These are phyloP conservation scores for Macrobrachium rosenbergii DNA, from an alignment of 1,140 invertebrate species.

Conservation along the genomic window DNA sequence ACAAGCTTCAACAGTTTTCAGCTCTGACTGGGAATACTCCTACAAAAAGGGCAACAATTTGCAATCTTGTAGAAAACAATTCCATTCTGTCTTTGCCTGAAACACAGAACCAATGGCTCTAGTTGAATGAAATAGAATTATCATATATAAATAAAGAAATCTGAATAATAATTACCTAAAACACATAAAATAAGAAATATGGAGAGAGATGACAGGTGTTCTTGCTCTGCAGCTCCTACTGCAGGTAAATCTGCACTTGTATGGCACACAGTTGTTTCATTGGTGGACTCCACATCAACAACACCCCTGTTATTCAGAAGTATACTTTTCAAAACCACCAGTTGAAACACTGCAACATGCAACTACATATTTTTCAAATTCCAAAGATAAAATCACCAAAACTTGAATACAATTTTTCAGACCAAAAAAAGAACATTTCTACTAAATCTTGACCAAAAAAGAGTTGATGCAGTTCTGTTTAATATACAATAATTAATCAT, in stretches of 20 bases:
- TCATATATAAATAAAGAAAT: background rate
- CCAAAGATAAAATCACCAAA: background rate
- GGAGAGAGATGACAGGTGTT: slow-evolving; percentile 95
- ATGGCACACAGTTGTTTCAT: slow-evolving; percentile 55
- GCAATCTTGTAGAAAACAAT: no score
- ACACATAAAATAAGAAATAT: slow-evolving; percentile 97
- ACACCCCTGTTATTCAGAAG: slow-evolving; percentile 1
- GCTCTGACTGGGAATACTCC: no score
- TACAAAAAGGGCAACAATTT: no score
- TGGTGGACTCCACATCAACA: slow-evolving; percentile 36
- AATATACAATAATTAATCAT: no score
- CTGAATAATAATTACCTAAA: slow-evolving; percentile 73
- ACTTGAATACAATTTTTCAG: background rate
- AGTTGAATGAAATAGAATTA: background rate
- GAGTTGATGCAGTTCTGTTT: no score
- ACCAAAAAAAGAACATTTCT: no score
- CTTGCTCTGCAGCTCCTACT: slow-evolving; percentile 91
- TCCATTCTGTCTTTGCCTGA: no score
- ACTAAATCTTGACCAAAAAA: no score
- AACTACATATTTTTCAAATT: background rate
- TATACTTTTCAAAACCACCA: background rate
- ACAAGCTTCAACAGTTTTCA: no score
- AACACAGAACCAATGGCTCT: no score
- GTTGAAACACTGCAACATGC: background rate
- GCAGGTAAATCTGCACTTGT: slow-evolving; percentile 77